A percentile compares a stretch with the other conserved stretches of the same genome.
Conservation (phyloP, 2,113 vertebrate species). For the Rhombomys opimus region DNA sequence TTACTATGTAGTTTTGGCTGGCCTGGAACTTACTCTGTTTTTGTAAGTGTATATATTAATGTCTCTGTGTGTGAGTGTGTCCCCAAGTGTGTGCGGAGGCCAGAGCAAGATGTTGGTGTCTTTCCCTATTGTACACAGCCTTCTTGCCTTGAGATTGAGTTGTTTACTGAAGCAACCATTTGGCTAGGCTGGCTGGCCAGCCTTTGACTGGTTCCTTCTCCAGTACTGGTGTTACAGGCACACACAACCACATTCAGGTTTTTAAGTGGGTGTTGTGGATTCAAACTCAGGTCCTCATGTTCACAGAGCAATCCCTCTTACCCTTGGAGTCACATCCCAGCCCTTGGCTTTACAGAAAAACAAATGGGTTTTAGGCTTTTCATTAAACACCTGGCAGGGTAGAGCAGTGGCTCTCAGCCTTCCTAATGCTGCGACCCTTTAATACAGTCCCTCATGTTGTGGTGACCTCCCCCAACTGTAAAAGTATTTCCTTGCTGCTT, state of each 20-base stretch:
- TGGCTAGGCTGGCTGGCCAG: background rate
- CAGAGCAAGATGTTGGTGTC: background rate
- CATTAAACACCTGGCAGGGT: background rate
- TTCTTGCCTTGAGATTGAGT: background rate
- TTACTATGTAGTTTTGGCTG: background rate
- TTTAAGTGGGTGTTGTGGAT: background rate
- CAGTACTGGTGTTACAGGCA: background rate
- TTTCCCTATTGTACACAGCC: background rate
- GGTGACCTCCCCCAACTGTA: background rate
- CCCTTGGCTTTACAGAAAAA: background rate
- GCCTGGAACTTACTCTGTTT: background rate
- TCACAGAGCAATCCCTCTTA: background rate
- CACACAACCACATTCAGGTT: fast-evolving
- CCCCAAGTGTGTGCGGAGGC: background rate
- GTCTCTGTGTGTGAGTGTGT: background rate
- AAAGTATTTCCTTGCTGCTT: background rate
- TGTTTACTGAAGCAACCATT: background rate
- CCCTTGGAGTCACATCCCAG: background rate
- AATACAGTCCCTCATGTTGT: background rate
- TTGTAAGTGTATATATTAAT: background rate
- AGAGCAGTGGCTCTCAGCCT: background rate
- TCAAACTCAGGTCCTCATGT: background rate
- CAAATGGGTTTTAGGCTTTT: background rate
- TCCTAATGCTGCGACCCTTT: background rate
- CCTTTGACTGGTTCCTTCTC: background rate